phyloP scores from a whole-genome alignment of 2,888 invertebrate genomes.

The Operophtera brumata region DNA sequence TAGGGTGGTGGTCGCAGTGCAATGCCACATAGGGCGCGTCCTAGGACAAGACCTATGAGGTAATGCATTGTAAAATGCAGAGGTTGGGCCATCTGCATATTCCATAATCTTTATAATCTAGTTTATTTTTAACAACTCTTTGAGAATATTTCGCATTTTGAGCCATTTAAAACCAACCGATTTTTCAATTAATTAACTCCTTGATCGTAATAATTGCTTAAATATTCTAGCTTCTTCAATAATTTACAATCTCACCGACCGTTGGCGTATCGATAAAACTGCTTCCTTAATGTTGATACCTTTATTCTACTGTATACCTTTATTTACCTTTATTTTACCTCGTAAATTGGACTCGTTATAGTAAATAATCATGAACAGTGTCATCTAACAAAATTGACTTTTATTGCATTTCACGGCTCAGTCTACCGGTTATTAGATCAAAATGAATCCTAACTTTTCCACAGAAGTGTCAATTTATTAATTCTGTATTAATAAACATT shows the following conservation, averaged over 20 bases:
- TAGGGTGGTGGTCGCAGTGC: too few relatives aligned
- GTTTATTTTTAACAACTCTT: too few relatives aligned
- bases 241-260: slow-evolving; percentile 14
- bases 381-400: slow-evolving; percentile 35
- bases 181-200: neutral
- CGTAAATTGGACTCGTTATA: slow-evolving; percentile 35
- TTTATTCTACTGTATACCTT: slow-evolving; percentile 21
- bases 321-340: slow-evolving; percentile 25
- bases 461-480: neutral
- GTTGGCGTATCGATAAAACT: neutral
- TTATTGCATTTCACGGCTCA: slow-evolving; percentile 37
- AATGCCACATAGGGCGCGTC: too few relatives aligned
- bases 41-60: too few relatives aligned
- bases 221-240: neutral
- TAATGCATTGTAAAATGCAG: too few relatives aligned
- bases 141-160: too few relatives aligned
- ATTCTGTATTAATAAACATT: neutral
- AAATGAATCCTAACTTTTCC: neutral
- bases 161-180: neutral
- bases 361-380: slow-evolving; percentile 33
- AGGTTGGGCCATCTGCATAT: too few relatives aligned
- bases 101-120: too few relatives aligned
- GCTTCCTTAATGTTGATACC: slow-evolving; percentile 19
- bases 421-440: neutral
- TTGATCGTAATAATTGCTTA: neutral